Percentiles rank a stretch among this genome's conserved stretches.
Evolutionary conservation across 2,113 vertebrate genomes (phyloP).

Genomic region (Apaloderma vittatum): DNA sequence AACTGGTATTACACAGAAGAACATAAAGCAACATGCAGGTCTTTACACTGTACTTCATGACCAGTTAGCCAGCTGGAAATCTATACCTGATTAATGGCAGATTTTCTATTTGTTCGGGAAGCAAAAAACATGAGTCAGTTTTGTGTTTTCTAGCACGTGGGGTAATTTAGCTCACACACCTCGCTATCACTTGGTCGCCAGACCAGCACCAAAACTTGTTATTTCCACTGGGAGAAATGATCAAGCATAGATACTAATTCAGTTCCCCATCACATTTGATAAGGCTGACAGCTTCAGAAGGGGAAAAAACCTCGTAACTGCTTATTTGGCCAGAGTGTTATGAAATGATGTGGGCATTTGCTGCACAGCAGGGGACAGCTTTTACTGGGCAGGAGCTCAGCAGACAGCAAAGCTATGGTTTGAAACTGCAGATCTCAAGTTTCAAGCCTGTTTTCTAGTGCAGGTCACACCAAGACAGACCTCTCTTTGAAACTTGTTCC

Average conservation of each 20-base stretch:
- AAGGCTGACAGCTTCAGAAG: constrained; percentile 29
- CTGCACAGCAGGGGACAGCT: background rate
- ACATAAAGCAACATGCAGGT: background rate
- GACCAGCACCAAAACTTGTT: background rate
- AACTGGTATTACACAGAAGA: background rate
- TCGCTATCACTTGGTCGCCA: background rate
- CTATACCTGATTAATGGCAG: background rate
- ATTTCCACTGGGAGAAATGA: constrained; percentile 6
- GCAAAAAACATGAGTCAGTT: background rate
- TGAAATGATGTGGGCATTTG: constrained; percentile 51
- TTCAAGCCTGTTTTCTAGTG: constrained; percentile 39
- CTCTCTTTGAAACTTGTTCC: constrained; percentile 59
- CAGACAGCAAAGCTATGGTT: constrained; percentile 30
- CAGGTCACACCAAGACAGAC: constrained; percentile 40
- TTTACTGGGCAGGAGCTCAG: constrained; percentile 27
- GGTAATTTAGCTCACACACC: background rate
- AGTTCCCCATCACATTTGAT: constrained; percentile 14
- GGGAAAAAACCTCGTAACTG: constrained; percentile 20
- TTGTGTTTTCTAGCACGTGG: background rate
- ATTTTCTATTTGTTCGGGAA: background rate
- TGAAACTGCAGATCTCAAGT: constrained; percentile 36
- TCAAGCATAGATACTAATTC: background rate
- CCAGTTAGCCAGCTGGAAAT: background rate
- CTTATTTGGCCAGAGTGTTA: constrained; percentile 60
- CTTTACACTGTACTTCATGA: background rate